Percentiles rank a stretch among this genome's conserved stretches.
Evolutionary conservation across 2,797 vertebrate species (phyloP).

Genomic region (Pangasius sanitwongsei): DNA sequence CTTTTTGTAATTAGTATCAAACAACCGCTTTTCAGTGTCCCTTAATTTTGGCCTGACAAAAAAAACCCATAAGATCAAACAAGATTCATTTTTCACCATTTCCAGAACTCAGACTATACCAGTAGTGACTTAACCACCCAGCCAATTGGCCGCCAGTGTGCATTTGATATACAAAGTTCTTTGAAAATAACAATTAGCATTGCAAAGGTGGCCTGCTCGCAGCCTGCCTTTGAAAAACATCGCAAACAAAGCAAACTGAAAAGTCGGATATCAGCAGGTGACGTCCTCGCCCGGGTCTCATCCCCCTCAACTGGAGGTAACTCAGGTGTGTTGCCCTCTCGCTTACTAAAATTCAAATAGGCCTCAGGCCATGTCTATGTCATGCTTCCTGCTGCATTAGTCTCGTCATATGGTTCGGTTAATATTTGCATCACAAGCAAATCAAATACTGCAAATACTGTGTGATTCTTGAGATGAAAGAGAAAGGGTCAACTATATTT

Average conservation of each 20-base stretch:
- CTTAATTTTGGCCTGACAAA: constrained; percentile 20
- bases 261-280: constrained; percentile 53
- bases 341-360: constrained; percentile 63
- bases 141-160: not conserved
- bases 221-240: constrained; percentile 25
- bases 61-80: not conserved
- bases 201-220: constrained; percentile 24
- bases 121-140: not conserved
- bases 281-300: constrained; percentile 43
- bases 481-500: constrained; percentile 10
- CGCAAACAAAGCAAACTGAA: constrained; percentile 32
- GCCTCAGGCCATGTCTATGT: constrained; percentile 48
- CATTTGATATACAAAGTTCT: constrained; percentile 17
- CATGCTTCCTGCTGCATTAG: constrained; percentile 40
- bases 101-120: not conserved
- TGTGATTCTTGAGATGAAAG: constrained; percentile 35
- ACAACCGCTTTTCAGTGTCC: constrained; percentile 39
- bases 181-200: constrained; percentile 33
- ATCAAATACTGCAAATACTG: constrained; percentile 56
- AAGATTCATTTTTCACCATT: constrained; percentile 10
- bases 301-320: constrained; percentile 33
- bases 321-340: constrained; percentile 45
- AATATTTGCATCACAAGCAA: constrained; percentile 79
- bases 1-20: constrained; percentile 48
- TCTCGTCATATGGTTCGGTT: constrained; percentile 63